A percentile compares a stretch with the other conserved stretches of the same genome.
phyloP scores from a whole-genome alignment of 1,140 invertebrate genomes.

The Drosophila aff. region DNA sequence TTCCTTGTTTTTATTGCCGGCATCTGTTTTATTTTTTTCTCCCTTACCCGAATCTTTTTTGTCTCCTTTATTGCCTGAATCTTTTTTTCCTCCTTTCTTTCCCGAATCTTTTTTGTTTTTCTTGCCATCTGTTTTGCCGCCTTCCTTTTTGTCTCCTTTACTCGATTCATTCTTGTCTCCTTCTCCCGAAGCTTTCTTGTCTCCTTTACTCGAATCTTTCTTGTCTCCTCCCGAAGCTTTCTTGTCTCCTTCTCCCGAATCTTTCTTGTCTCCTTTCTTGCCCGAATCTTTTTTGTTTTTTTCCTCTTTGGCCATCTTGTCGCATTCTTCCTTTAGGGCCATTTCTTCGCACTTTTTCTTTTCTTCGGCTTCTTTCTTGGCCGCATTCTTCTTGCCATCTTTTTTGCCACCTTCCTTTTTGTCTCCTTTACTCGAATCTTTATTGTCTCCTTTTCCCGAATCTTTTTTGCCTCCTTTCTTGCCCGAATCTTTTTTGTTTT shows the following conservation, averaged over 20 bases:
- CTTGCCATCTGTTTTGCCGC: no score
- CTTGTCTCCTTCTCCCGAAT: no score
- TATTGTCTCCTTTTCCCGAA: not conserved
- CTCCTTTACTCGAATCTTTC: not conserved
- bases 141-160: not conserved
- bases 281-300: no score
- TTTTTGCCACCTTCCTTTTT: not conserved
- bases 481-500: no score
- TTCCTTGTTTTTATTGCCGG: no score
- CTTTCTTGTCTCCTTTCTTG: not conserved
- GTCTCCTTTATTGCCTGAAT: not conserved
- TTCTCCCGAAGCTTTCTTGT: not conserved
- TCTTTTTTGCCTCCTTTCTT: not conserved
- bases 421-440: not conserved
- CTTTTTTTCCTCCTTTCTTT: no score
- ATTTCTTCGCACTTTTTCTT: no score
- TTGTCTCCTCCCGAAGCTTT: no score
- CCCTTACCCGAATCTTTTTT: not conserved
- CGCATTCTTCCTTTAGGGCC: no score
- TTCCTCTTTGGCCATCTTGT: no score
- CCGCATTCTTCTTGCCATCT: not conserved
- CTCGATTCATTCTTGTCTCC: not conserved
- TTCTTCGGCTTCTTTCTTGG: no score
- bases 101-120: not conserved
- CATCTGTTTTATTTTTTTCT: no score